Evolutionary conservation across 2,113 vertebrate species (phyloP), one percentile per base, ranked within the genome.

Genomic region (Nothocercus nigrocapillus): DNA sequence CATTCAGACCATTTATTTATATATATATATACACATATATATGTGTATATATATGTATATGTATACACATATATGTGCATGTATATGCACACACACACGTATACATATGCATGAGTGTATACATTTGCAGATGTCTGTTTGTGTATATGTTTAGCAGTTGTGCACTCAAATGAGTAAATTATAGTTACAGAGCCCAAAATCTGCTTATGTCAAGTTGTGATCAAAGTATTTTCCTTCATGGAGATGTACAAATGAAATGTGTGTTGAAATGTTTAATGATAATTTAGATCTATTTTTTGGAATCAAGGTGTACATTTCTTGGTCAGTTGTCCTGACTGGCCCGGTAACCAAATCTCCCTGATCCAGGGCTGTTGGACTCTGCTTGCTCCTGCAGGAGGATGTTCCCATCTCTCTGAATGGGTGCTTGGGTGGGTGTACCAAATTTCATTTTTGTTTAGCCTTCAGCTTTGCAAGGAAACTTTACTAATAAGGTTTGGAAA

Each of bases 401-500:
- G 4, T 49, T 92, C 13, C 78, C 13, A 1, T 42, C 1, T 34
- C 47, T 24, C 22, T 24, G 49, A 69, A 69, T 6, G 24, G 44
- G 13, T 34, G 0, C 8, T 51, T 21, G 68, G 34, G 30, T 34
- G 14, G 44, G 7, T 78, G 34, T 47, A 88, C 64, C 54, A 28
- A 73, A 87, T 85, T 73, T 44, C 72, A 45, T 12, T 62, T 92
- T 93, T 84, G 32, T 76, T 85, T 66, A 85, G 53, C 59, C 82
- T 83, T 73, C 80, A 86, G 63, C 54, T 90, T 69, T 91, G 79
- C 59, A 91, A 79, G 77, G 53, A 74, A 82, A 80, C 74, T 28
- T 79, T 89, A 85, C 73, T 89, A 69, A 64, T 45, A 54, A 59
- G 40, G 38, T 75, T 88, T 76, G 73, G 15, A 12, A 85, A 94